Base-by-base conservation (phyloP, 2,888 invertebrate genomes). In the Habroteleia sp. region DNA sequence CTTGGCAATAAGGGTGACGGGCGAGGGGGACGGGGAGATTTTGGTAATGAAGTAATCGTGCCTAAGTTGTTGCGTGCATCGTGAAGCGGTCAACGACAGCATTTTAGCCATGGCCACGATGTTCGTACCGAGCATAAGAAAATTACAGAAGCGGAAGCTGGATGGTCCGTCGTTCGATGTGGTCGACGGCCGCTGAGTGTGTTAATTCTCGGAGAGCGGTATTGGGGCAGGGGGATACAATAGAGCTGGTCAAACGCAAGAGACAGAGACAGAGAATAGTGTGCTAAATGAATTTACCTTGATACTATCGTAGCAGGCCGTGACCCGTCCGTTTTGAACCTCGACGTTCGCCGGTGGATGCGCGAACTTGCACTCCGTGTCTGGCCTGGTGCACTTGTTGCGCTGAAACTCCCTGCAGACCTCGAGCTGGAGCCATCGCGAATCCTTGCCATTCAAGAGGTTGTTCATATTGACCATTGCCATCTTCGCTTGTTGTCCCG, bases 261-360 rank as follows among this genome's bases (percentile, higher is more conserved):
- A 66, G 52, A 66, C 42, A 66, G 54, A 66, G 52, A 73, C 20
- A 69, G 48, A 73, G 37, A 72, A 50, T 65, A 39, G 54, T 58
- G 56, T 48, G 72, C 14, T 50, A 65, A 56, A 46, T 62, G 31
- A 56, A 89, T 94, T 92, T 91, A 99, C 99, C 98, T 99, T 99
- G 91, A 99, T 99, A 91, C 98, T 98, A 92, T 99, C 99, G 93
- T 99, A 99, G 93, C 99, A 99, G 87, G 99, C 99, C 87, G 98
- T 99, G 89, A 99, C 99, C 88, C 98, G 94, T 89, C 99, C 99
- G 91, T 99, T 99, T 92, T 99, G 99, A 88, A 99, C 98, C 91
- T 99, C 99, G 87, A 99, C 99, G 91, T 99, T 98, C 86, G 97
- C 95, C 81, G 99, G 98, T 78, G 99, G 99, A 92, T 99, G 99